Conservation (phyloP, 1,140 invertebrate genomes). For the Parapsyche elsis region DNA sequence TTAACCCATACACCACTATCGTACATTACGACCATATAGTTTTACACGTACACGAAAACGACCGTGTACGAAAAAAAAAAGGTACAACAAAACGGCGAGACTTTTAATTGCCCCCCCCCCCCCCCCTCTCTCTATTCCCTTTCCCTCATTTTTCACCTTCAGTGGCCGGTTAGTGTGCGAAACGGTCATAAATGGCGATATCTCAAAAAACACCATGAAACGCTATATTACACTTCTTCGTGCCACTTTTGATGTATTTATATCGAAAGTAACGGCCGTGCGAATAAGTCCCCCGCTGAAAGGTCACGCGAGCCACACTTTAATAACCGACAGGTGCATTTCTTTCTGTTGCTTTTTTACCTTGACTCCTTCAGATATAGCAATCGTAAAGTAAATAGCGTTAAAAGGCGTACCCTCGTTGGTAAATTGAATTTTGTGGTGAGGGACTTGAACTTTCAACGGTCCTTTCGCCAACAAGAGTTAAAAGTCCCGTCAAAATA, state of each 20-base stretch:
- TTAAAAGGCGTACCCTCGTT: no score
- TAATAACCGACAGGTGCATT: constrained; percentile 30
- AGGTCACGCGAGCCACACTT: constrained; percentile 32
- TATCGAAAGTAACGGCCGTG: not conserved
- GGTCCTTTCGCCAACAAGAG: no score
- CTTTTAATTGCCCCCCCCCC: constrained; percentile 4
- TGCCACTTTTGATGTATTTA: not conserved
- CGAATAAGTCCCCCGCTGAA: not conserved
- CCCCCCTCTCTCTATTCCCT: no score
- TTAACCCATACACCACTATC: not conserved
- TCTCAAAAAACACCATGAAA: constrained; percentile 22
- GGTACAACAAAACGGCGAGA: not conserved
- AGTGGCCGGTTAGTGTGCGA: not conserved
- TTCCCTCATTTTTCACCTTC: no score
- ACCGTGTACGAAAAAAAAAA: not conserved
- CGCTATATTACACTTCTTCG: not conserved
- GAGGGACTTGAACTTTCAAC: no score
- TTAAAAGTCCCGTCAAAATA: no score
- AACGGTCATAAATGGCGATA: constrained; percentile 25
- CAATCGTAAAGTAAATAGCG: constrained; percentile 15
- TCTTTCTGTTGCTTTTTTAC: not conserved
- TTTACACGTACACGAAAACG: constrained; percentile 3
- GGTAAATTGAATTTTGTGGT: no score
- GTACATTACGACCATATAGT: not conserved
- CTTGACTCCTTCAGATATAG: not conserved